These are phyloP conservation scores for Zonitis immaculata DNA, from an alignment of 2,888 invertebrate species.

Conservation along the genomic window DNA sequence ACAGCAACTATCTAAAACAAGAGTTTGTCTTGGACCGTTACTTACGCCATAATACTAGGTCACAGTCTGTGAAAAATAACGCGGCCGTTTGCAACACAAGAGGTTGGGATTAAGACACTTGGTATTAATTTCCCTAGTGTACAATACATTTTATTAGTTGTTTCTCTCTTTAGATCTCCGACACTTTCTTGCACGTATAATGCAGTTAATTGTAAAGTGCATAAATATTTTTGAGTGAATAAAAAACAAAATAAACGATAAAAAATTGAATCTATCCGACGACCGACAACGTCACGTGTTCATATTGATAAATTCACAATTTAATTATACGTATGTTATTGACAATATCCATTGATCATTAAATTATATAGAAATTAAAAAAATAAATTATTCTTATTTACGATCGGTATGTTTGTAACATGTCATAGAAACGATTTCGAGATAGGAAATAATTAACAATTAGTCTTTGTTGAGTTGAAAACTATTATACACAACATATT, in stretches of 20 bases:
- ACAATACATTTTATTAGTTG: slow-evolving; percentile 51
- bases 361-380: no score
- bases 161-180: slow-evolving; percentile 43
- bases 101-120: slow-evolving; percentile 51
- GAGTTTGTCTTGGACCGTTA: slow-evolving; percentile 42
- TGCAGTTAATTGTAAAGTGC: slow-evolving; percentile 46
- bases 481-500: slow-evolving; percentile 38
- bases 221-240: slow-evolving; percentile 42
- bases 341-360: background rate
- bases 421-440: slow-evolving; percentile 8
- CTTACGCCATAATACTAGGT: slow-evolving; percentile 46
- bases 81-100: slow-evolving; percentile 47
- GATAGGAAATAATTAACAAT: slow-evolving; percentile 25
- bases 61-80: slow-evolving; percentile 48
- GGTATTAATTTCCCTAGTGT: slow-evolving; percentile 52
- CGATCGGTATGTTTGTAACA: background rate
- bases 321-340: slow-evolving; percentile 8
- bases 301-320: background rate
- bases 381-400: background rate
- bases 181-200: slow-evolving; percentile 45
- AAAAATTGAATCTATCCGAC: background rate
- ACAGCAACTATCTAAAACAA: slow-evolving; percentile 31
- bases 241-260: background rate
- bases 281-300: background rate
- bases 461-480: slow-evolving; percentile 27